phyloP scores from a whole-genome alignment of 2,797 vertebrate species.

The Valencia hispanica region DNA sequence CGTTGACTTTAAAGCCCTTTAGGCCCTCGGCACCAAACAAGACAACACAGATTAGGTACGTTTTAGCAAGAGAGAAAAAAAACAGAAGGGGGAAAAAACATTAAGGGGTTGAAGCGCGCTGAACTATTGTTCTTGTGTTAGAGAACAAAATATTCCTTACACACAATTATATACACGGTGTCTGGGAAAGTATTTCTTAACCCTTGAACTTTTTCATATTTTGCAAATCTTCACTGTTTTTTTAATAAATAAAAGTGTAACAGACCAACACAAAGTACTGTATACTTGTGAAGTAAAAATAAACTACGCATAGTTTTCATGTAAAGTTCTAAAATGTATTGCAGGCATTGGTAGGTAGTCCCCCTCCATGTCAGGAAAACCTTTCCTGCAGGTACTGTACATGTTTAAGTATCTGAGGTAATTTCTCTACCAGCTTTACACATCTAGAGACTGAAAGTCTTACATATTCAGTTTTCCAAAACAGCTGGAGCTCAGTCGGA shows the following conservation, averaged over 20 bases:
- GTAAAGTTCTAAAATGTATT: background rate
- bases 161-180: background rate
- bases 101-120: slow-evolving; percentile 45
- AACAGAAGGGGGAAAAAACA: slow-evolving; percentile 28
- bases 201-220: background rate
- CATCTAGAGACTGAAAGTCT: background rate
- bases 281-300: background rate
- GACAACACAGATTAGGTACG: slow-evolving; percentile 71
- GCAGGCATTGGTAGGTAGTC: background rate
- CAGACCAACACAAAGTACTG: background rate
- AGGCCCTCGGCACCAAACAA: slow-evolving; percentile 63
- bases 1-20: slow-evolving; percentile 76
- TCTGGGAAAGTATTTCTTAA: background rate
- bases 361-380: background rate
- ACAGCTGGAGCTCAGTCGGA: background rate
- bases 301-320: background rate
- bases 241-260: background rate
- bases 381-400: background rate
- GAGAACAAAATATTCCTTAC: slow-evolving; percentile 18
- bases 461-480: background rate
- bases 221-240: background rate
- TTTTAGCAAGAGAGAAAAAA: slow-evolving; percentile 31
- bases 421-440: background rate
- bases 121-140: slow-evolving; percentile 48
- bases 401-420: background rate